Evolutionary conservation across 2,113 vertebrate species (phyloP).

Genomic region (Taurulus bubalis): DNA sequence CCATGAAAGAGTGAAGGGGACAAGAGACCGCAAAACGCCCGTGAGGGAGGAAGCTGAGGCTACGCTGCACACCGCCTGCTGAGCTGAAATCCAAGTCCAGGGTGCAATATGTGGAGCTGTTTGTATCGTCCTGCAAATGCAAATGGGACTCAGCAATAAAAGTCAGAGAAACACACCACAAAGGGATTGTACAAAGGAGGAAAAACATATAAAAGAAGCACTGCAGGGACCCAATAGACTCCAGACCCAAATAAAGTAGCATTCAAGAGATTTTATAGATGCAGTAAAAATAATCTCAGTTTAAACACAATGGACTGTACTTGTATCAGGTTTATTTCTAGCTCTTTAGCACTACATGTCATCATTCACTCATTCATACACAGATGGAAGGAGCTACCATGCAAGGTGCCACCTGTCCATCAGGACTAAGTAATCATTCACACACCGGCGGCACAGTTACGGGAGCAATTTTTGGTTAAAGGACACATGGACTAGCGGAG

Average conservation of each 20-base stretch:
- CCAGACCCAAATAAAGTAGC: neutral
- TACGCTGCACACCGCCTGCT: neutral
- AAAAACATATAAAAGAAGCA: neutral
- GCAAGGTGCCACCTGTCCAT: too few relatives aligned
- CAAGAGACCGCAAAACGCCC: conserved; percentile 29
- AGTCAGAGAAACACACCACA: neutral
- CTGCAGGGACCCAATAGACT: neutral
- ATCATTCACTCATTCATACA: neutral
- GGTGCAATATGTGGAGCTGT: neutral
- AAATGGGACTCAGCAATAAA: neutral
- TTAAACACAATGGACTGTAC: neutral
- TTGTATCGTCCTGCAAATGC: conserved; percentile 3
- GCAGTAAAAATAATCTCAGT: neutral
- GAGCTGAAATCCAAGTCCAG: neutral
- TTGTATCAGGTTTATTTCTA: neutral
- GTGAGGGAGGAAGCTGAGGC: conserved; percentile 24
- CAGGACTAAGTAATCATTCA: too few relatives aligned
- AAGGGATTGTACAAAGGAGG: neutral
- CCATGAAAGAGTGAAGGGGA: conserved; percentile 31
- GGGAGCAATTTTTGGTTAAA: too few relatives aligned
- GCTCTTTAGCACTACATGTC: neutral
- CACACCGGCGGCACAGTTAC: too few relatives aligned
- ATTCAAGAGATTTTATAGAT: neutral
- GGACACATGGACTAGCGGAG: too few relatives aligned
- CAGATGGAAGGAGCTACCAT: neutral